Conservation (phyloP, 2,797 vertebrate genomes). For the Aldrovandia affinis region DNA sequence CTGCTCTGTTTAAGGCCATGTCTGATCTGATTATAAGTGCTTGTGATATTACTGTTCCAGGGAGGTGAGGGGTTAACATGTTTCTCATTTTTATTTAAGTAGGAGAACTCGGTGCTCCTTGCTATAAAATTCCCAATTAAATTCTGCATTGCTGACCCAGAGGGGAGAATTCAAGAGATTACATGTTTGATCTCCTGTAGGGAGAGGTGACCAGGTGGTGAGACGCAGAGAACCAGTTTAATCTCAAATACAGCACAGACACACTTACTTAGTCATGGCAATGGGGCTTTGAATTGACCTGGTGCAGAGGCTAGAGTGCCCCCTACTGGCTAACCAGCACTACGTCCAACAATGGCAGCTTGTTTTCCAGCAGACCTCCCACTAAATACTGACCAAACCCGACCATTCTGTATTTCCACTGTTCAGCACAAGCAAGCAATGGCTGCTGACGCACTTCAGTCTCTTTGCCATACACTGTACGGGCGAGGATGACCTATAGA, state of each 20-base stretch:
- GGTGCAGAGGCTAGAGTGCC: too few relatives aligned
- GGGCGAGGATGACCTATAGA: neutral
- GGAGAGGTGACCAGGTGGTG: neutral
- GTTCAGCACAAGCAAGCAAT: neutral
- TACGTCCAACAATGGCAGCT: neutral
- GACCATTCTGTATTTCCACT: neutral
- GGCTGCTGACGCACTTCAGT: neutral
- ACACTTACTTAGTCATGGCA: too few relatives aligned
- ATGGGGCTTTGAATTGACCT: neutral
- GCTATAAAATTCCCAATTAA: neutral
- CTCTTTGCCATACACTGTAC: neutral
- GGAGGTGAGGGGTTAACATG: neutral
- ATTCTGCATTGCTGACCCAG: neutral
- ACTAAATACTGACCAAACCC: neutral
- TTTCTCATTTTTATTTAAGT: neutral
- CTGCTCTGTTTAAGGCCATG: neutral
- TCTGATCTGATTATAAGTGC: neutral
- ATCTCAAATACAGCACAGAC: neutral
- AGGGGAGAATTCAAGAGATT: neutral
- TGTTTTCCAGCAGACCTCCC: neutral
- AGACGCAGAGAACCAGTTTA: neutral
- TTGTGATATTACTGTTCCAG: neutral
- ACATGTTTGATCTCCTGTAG: neutral
- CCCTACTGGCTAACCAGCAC: neutral
- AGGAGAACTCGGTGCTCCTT: neutral